Conservation (phyloP, 2,888 invertebrate species). For the Punctoribates punctum region DNA sequence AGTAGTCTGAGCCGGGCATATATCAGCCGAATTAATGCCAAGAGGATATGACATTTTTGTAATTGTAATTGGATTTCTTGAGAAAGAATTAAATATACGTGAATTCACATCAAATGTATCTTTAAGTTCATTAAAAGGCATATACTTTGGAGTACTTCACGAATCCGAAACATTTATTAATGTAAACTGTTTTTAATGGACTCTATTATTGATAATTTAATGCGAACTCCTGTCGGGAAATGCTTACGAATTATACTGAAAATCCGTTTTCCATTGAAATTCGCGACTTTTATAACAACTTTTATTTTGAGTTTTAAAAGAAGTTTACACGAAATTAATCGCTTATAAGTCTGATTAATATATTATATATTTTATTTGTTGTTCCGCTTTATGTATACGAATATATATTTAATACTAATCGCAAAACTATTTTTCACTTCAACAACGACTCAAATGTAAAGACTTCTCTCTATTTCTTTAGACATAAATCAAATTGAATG, state of each 20-base stretch:
- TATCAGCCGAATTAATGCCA: no score
- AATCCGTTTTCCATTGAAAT: not conserved
- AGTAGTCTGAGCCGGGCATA: no score
- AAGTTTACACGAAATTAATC: not conserved
- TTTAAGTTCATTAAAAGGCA: no score
- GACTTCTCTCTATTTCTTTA: not conserved
- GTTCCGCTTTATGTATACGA: not conserved
- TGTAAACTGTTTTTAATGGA: not conserved
- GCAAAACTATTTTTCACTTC: not conserved
- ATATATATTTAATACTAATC: not conserved
- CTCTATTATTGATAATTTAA: slow-evolving; percentile 19
- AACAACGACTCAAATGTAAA: not conserved
- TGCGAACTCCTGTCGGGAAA: not conserved
- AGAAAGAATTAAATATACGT: no score
- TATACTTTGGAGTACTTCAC: no score
- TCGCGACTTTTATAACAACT: not conserved
- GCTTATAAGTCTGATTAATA: slow-evolving; percentile 21
- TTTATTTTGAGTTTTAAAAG: not conserved
- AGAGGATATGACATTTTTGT: no score
- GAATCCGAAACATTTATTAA: no score
- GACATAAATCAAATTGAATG: not conserved
- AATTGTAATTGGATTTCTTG: no score
- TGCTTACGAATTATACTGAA: not conserved
- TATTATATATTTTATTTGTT: slow-evolving; percentile 16
- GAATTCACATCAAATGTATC: no score